Evolutionary conservation across 2,113 vertebrate species (phyloP).

Genomic region (Ceyx melanurus): DNA sequence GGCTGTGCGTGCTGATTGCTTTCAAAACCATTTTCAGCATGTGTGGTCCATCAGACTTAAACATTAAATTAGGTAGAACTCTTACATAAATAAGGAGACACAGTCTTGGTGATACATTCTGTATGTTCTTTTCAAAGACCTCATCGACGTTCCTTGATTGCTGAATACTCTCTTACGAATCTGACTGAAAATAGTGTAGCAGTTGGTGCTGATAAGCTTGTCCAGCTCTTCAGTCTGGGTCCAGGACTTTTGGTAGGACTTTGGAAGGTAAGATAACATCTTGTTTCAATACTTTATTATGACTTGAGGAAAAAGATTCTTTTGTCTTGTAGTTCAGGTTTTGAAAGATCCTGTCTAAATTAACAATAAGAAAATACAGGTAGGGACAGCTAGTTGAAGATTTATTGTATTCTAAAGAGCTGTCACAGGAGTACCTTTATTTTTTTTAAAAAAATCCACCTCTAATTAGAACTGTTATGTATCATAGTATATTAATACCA

Average conservation of each 20-base stretch:
- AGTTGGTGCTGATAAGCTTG: constrained; percentile 77
- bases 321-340: background rate
- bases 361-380: background rate
- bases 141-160: constrained; percentile 78
- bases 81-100: background rate
- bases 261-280: constrained; percentile 82
- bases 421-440: accelerated
- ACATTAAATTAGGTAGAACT: background rate
- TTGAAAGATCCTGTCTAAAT: background rate
- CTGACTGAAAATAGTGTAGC: constrained; percentile 26
- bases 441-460: background rate
- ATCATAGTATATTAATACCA: background rate
- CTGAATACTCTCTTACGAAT: constrained; percentile 68
- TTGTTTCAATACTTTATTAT: background rate
- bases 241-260: constrained; percentile 82
- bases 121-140: constrained; percentile 69
- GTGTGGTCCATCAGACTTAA: background rate
- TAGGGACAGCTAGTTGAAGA: background rate
- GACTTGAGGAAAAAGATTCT: background rate
- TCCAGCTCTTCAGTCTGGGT: constrained; percentile 75
- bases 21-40: background rate
- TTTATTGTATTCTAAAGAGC: background rate
- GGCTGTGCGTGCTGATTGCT: background rate
- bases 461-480: background rate
- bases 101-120: background rate